Base-by-base conservation (phyloP, 2,797 vertebrate species). In the Petrocephalus schoutedeni region DNA sequence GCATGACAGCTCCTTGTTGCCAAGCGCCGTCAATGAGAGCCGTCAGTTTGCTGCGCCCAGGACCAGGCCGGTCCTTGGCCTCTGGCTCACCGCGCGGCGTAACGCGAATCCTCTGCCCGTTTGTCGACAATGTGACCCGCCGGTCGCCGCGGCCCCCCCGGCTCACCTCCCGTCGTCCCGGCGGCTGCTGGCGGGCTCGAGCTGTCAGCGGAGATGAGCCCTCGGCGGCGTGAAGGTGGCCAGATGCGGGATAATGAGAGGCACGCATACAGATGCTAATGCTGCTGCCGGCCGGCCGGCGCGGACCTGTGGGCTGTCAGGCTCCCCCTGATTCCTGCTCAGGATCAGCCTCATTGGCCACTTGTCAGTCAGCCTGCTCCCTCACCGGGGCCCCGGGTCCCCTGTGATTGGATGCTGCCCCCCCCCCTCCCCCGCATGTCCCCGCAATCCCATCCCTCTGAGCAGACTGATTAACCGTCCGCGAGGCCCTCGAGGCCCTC, bases 201-300 rank as follows among this genome's bases (percentile, higher is more conserved):
- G 95, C 96, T 96, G 95, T 96, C 96, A 96, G 95, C 96, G 96
- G 95, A 96, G 95, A 96, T 93, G 93, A 91, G 87, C 93, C 90
- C 93, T 93, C 93, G 92, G 92, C 91, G 87, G 93, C 94, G 96
- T 95, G 95, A 96, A 96, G 95, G 95, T 96, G 95, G 95, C 95
- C 95, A 96, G 96, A 96, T 96, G 95, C 94, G 95, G 94, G 94
- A 95, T 96, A 96, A 96, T 97, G 96, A 97, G 96, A 95, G 94
- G 94, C 95, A 97, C 97, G 97, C 95, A 97, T 96, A 96, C 96
- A 96, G 95, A 96, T 97, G 97, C 97, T 99, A 98, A 99, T 98
- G 96, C 97, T 94, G 94, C 95, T 94, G 93, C 95, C 95, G 95
- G 94, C 94, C 95, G 94, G 41, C 41, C 41, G 41, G 41, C 41